Percentiles rank a stretch among this genome's conserved stretches.
These are phyloP conservation scores for Corapipo altera DNA, from an alignment of 2,113 vertebrate genomes.

Conservation along the genomic window DNA sequence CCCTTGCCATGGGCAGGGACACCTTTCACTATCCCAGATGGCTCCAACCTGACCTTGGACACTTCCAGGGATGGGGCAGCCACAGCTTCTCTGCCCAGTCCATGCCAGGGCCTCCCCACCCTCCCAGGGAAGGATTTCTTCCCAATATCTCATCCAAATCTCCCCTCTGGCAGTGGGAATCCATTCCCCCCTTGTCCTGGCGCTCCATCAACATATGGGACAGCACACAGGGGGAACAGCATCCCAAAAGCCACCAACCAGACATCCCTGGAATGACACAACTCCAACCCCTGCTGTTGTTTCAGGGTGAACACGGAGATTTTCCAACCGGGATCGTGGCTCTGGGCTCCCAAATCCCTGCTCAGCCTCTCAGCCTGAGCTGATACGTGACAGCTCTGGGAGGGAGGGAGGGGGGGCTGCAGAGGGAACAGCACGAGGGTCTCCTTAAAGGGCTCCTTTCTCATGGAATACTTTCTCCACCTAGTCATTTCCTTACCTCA, in stretches of 20 bases:
- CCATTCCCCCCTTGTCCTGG: neutral
- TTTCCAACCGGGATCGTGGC: rapidly evolving
- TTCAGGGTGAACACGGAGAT: neutral
- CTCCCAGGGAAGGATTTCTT: neutral
- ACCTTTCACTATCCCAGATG: neutral
- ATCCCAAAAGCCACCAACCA: neutral
- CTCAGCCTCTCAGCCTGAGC: neutral
- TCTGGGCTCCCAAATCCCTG: neutral
- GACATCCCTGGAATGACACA: neutral
- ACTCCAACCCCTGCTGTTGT: rapidly evolving
- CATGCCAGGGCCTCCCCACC: neutral
- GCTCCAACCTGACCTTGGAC: neutral
- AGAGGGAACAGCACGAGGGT: neutral
- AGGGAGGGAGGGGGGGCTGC: neutral
- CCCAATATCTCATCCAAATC: neutral
- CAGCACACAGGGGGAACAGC: neutral
- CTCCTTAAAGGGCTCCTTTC: conserved; percentile 19
- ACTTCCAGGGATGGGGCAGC: neutral
- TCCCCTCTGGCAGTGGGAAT: neutral
- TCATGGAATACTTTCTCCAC: conserved; percentile 46
- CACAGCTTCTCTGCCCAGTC: neutral
- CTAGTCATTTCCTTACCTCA: conserved; percentile 56
- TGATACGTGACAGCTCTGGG: neutral
- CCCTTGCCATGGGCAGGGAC: neutral
- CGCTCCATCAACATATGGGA: neutral